Evolutionary conservation across 2,888 invertebrate species (phyloP).

Genomic region (Harpalus rubripes): DNA sequence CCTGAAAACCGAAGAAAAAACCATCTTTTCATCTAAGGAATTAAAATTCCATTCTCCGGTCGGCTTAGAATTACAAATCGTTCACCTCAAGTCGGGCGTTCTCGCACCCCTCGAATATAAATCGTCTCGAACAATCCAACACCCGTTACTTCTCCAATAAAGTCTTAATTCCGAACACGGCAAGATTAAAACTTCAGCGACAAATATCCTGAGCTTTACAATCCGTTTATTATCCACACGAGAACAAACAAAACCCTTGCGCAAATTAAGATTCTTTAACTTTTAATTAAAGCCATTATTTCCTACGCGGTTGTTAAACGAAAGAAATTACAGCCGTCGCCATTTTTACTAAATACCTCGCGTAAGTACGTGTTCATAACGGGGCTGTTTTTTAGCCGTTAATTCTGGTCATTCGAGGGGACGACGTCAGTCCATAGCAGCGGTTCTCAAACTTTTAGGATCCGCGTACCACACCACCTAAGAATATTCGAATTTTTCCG

Average conservation of each 20-base stretch:
- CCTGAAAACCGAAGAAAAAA: slow-evolving; percentile 5
- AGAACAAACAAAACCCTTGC: slow-evolving; percentile 73
- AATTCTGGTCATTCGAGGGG: slow-evolving; percentile 58
- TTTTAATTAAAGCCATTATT: slow-evolving; percentile 75
- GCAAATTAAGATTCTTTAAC: slow-evolving; percentile 75
- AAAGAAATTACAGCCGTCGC: slow-evolving; percentile 71
- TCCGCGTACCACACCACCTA: no score
- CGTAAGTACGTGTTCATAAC: slow-evolving; percentile 65
- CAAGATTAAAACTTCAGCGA: slow-evolving; percentile 55
- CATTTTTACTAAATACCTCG: slow-evolving; percentile 61
- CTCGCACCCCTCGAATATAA: background rate
- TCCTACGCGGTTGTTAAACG: slow-evolving; percentile 72
- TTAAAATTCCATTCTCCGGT: slow-evolving; percentile 47
- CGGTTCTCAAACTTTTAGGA: no score
- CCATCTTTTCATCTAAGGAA: slow-evolving; percentile 30
- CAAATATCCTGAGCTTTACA: slow-evolving; percentile 70
- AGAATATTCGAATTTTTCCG: no score
- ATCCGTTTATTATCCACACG: slow-evolving; percentile 73
- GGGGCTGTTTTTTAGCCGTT: slow-evolving; percentile 61
- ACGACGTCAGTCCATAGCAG: no score
- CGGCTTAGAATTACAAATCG: slow-evolving; percentile 31
- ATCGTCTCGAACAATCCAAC: slow-evolving; percentile 35
- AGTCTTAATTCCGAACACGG: slow-evolving; percentile 58
- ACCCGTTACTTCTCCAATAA: slow-evolving; percentile 56
- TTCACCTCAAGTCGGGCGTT: slow-evolving; percentile 38